These are phyloP conservation scores for Pachypanchax playfairii DNA, from an alignment of 2,113 vertebrate species.

Conservation along the genomic window DNA sequence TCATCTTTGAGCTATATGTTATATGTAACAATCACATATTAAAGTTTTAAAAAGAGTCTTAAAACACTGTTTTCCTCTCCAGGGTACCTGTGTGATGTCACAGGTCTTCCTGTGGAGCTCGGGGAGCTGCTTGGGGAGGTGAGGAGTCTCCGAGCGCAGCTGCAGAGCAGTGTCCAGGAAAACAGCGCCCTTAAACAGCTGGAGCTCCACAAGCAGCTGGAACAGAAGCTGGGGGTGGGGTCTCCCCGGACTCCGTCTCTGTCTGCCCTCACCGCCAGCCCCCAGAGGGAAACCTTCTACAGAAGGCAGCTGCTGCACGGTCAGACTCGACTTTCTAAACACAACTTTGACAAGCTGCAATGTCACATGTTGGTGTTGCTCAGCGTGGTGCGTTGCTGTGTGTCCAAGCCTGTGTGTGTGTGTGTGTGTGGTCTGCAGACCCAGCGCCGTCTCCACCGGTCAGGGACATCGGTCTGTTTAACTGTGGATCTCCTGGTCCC, in stretches of 20 bases:
- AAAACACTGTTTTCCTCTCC: not conserved
- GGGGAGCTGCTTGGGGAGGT: conserved; percentile 83
- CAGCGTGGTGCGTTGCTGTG: conserved; percentile 38
- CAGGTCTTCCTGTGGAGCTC: conserved; percentile 74
- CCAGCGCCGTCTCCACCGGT: conserved; percentile 88
- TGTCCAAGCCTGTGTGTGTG: conserved; percentile 50
- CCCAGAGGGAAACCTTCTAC: conserved; percentile 70
- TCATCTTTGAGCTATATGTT: not conserved
- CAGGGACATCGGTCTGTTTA: conserved; percentile 86
- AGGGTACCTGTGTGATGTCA: conserved; percentile 69
- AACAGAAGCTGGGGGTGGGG: conserved; percentile 63
- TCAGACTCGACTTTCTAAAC: conserved; percentile 26
- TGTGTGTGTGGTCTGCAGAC: conserved; percentile 78
- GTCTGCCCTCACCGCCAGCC: conserved; percentile 68
- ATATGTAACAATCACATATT: too few species aligned
- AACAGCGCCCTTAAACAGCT: conserved; percentile 80
- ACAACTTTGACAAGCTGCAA: not conserved
- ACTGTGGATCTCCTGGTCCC: conserved; percentile 70
- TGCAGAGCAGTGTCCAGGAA: conserved; percentile 84
- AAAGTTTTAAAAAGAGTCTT: too few species aligned
- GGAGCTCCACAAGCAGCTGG: conserved; percentile 85
- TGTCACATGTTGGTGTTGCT: not conserved
- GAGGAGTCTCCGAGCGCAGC: conserved; percentile 80
- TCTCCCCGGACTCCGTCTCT: conserved; percentile 67
- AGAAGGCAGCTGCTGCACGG: conserved; percentile 79